Percentiles rank a stretch among this genome's conserved stretches.
Evolutionary conservation across 2,113 vertebrate genomes (phyloP).

Genomic region (Malurus cyaneus): DNA sequence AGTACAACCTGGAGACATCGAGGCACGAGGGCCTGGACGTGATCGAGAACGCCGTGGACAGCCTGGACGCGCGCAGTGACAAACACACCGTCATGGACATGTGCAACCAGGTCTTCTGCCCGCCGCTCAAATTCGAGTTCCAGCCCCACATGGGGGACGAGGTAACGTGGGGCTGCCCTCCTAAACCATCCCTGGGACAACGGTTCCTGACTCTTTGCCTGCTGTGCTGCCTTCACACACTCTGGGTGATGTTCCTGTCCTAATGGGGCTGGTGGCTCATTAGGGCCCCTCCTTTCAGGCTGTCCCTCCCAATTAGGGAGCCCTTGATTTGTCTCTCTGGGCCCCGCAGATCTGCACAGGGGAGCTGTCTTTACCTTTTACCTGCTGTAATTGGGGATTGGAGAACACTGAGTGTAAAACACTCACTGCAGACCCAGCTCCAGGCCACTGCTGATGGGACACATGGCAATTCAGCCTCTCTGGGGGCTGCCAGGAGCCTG

Average conservation of each 20-base stretch:
- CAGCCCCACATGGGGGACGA: slow-evolving; percentile 99
- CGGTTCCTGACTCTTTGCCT: not conserved
- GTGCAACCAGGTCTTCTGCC: slow-evolving; percentile 99
- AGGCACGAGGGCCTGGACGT: slow-evolving; percentile 95
- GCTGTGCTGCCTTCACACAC: not conserved
- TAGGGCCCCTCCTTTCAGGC: not conserved
- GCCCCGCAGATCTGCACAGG: not conserved
- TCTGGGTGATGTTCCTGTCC: not conserved
- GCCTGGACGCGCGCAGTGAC: slow-evolving; percentile 94
- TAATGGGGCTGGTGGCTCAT: not conserved
- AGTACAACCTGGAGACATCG: slow-evolving; percentile 97
- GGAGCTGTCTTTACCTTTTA: slow-evolving; percentile 1
- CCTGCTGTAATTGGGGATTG: not conserved
- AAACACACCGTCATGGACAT: slow-evolving; percentile 99
- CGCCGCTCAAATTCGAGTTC: slow-evolving; percentile 95
- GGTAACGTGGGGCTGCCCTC: slow-evolving; percentile 61
- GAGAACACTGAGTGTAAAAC: not conserved
- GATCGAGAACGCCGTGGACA: slow-evolving; percentile 94
- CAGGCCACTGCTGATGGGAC: not conserved
- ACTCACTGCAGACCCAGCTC: not conserved
- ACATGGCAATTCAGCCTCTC: fast-evolving
- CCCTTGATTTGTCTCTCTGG: not conserved
- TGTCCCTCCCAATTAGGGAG: not conserved
- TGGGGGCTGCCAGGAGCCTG: not conserved
- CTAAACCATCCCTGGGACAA: fast-evolving